Percentiles rank a stretch among this genome's conserved stretches.
phyloP scores from a whole-genome alignment of 2,797 vertebrate genomes.

The Eulemur albifrons region DNA sequence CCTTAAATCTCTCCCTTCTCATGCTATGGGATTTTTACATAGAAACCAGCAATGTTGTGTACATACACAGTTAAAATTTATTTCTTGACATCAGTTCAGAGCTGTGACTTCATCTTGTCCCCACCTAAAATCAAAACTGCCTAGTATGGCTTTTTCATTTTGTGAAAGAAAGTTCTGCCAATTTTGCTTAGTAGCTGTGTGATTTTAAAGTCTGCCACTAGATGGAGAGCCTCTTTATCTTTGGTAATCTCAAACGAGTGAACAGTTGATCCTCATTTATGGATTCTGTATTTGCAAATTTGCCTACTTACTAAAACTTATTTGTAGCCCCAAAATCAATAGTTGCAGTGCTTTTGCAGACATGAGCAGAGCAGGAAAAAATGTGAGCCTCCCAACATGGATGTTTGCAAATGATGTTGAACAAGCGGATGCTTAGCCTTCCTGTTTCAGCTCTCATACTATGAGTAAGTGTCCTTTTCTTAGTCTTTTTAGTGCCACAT shows the following conservation, averaged over 20 bases:
- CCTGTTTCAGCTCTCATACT: accelerated
- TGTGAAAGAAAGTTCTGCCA: background rate
- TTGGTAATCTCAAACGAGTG: background rate
- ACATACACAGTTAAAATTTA: background rate
- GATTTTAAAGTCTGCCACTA: constrained; percentile 58
- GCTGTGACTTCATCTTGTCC: background rate
- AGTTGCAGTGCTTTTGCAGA: accelerated
- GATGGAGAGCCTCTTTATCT: constrained; percentile 25
- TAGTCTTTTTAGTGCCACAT: background rate
- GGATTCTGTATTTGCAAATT: background rate
- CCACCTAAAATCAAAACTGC: background rate
- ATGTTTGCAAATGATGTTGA: accelerated
- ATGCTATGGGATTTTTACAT: background rate
- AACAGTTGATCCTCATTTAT: accelerated
- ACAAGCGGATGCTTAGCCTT: accelerated
- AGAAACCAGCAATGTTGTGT: background rate
- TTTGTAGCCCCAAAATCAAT: background rate
- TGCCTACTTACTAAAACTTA: background rate
- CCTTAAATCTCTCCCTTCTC: background rate
- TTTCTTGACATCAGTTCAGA: background rate
- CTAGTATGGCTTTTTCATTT: background rate
- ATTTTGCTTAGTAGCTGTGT: background rate
- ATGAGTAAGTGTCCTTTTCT: background rate
- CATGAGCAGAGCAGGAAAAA: accelerated
- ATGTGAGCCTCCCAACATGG: accelerated